phyloP scores from a whole-genome alignment of 2,797 vertebrate genomes.

The Falco berigora region DNA sequence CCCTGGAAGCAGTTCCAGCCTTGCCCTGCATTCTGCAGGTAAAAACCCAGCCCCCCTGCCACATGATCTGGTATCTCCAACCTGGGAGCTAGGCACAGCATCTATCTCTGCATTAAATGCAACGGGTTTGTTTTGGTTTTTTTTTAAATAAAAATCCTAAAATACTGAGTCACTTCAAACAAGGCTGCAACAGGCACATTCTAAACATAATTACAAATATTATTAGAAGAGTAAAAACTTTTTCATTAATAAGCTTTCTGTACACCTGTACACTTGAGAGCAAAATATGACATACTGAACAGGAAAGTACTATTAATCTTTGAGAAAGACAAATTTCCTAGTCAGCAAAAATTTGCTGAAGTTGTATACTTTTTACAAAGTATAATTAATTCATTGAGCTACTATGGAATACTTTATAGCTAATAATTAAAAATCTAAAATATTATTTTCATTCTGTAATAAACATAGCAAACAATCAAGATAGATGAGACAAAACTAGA shows the following conservation, averaged over 20 bases:
- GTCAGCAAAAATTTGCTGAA: slow-evolving; percentile 25
- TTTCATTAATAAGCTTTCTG: not conserved
- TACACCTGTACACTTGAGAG: not conserved
- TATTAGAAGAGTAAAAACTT: not conserved
- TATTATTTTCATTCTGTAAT: slow-evolving; percentile 18
- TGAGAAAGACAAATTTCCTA: not conserved
- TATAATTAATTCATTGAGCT: slow-evolving; percentile 13
- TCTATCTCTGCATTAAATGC: not conserved
- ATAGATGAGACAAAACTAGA: slow-evolving; percentile 41
- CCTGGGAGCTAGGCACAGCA: not conserved
- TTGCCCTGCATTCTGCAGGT: not conserved
- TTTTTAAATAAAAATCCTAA: not conserved
- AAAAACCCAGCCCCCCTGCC: not conserved
- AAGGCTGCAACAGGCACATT: not conserved
- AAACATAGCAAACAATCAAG: slow-evolving; percentile 22
- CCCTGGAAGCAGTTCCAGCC: not conserved
- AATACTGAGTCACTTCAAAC: not conserved
- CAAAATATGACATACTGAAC: not conserved
- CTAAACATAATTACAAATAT: not conserved
- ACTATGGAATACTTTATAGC: slow-evolving; percentile 4
- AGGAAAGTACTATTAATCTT: not conserved
- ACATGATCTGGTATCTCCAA: not conserved
- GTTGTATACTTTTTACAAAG: not conserved
- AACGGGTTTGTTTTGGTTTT: not conserved
- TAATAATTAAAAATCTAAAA: slow-evolving; percentile 51